Base-by-base conservation (phyloP, 2,888 invertebrate species). In the Leucophenga montana region DNA sequence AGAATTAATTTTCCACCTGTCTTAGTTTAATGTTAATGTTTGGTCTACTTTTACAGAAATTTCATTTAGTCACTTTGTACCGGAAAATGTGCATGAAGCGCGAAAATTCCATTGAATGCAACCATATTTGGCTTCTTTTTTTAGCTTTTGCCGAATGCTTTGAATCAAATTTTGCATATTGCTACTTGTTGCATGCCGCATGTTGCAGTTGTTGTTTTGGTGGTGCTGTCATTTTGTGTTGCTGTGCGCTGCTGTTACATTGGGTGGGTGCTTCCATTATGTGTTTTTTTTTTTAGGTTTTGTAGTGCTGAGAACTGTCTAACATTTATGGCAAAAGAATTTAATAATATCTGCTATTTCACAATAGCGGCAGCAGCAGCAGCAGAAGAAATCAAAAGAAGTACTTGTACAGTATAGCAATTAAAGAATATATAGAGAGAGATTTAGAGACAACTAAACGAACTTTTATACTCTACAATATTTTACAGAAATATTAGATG, bases 271-370 rank as follows among this genome's bases (percentile, higher is more conserved):
- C 53, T 18, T 46, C 22, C 59, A 20, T 59, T 44, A 18, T 39
- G 48, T 61, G 11, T 44, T 59, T 64, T 64, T 64, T 48, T 50
- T 50, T 67, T 48, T 31, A 71, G 77, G 81, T 75, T 79, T 61
- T 82, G 84, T 77, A 73, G 67, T 66, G 70, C 74, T 83, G 85
- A 80, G 85, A 83, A 85, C 77, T 80, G 75, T 73, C 83, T 83
- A 83, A 84, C 83, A 83, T 85, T 83, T 85, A 80, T 78, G 76
- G 75, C 75, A 75, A 72, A 81, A 79, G 77, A 83, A 84, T 83
- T 84, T 82, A 83, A 83, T 82, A 78, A 82, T 81, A 83, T 81
- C 76, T 74, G 82, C 78, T 53, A 78, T 83, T 84, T 83, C 75
- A 77, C 75, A 82, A 84, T 62, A 3, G 59, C 66, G 71, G 73